Base-by-base conservation (phyloP, 2,888 invertebrate species). In the Dryococelus australis region DNA sequence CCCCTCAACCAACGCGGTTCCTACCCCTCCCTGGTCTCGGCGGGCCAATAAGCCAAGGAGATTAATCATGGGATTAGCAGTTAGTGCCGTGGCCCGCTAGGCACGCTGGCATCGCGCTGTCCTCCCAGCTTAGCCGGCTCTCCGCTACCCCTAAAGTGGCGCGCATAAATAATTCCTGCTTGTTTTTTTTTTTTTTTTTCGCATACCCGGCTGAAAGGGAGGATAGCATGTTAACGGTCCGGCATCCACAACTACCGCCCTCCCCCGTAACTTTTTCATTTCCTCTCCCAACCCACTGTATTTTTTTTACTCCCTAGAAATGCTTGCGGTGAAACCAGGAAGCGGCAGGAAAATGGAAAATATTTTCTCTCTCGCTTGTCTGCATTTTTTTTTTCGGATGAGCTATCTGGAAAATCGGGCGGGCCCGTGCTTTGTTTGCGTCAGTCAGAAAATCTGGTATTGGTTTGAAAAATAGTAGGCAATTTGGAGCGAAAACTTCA, bases 11-110 rank as follows among this genome's bases (percentile, higher is more conserved):
- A 2, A 3, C 51, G 8, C 51, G 12, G 51, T n/a, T 28, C 35
- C 83, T 26, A 5, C 83, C 20, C 83, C 83, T 43, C 28, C 43
- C 6, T 43, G 83, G 83, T 35, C 83, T 83, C 83, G 43, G 43
- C 83, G 83, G 43, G 83, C 83, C 83, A 83, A 83, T 83, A 83
- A 83, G 83, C 83, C 83, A 83, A 83, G 83, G 83, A 83, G 83
- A 83, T 83, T 83, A 83, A 83, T 83, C 83, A 83, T 35, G 83
- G 83, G 83, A 83, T 83, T 83, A 83, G 83, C 83, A 83, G 35
- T 28, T 83, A 83, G 28, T 43, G 35, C 83, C 0, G 43, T 35
- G 20, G 28, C 83, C 28, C 83, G 83, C 43, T 83, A 35, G 35
- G 83, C n/a, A 35, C 83, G 83, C 83, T 35, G 24, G 83, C 43